Percentiles rank a stretch among this genome's conserved stretches.
Conservation (phyloP, 2,113 vertebrate genomes). For the Loxodonta africana region DNA sequence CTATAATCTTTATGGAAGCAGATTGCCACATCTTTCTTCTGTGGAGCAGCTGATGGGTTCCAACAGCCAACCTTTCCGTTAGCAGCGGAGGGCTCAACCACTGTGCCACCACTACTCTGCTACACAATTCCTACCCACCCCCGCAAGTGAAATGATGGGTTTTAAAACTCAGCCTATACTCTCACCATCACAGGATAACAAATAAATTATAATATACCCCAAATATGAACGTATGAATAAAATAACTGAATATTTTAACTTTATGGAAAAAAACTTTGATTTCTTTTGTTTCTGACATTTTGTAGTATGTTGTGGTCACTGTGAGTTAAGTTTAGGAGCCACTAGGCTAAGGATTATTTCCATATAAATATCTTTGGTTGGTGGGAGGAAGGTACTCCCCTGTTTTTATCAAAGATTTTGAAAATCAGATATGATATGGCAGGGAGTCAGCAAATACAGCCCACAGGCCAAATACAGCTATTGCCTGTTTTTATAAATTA, state of each 20-base stretch:
- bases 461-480: neutral
- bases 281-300: neutral
- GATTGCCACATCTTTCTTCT: no score
- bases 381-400: neutral
- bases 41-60: no score
- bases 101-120: neutral
- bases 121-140: neutral
- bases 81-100: neutral
- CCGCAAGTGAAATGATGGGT: neutral
- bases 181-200: neutral
- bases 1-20: no score
- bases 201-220: neutral
- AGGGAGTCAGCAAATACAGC: neutral
- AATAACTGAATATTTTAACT: neutral
- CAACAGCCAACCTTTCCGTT: neutral
- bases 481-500: neutral
- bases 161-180: neutral
- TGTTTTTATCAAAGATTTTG: neutral
- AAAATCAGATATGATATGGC: neutral
- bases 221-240: neutral
- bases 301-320: neutral
- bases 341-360: neutral
- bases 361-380: neutral
- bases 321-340: neutral
- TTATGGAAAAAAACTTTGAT: neutral